Base-by-base conservation (phyloP, 2,113 vertebrate genomes). In the Bucco capensis region DNA sequence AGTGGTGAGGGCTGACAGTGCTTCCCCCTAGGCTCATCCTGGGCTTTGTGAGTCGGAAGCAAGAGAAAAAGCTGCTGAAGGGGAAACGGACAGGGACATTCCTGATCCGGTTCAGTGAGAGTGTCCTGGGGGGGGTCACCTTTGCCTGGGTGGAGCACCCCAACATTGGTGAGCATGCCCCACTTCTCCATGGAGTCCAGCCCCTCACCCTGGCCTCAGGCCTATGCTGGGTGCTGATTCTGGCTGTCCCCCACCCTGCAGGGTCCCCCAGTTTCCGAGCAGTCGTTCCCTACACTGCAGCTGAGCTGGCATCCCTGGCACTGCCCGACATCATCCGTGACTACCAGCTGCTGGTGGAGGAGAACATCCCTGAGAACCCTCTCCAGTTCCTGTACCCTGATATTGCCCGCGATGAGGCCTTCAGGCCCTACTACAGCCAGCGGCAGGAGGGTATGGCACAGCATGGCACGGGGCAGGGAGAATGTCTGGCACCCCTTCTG, bases 101-200 rank as follows among this genome's bases (percentile, higher is more conserved):
- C 86, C 97, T 99, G 47, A 95, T 99, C 71, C 98, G 99, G 30
- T 99, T 99, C 96, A 99, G 99, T 27, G 98, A 99, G 95, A 98
- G 98, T 22, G 50, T 38, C 92, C 87, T 73, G 90, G 98, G 69
- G 97, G 99, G 47, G 96, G 98, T 99, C 89, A 99, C 99, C 47
- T 99, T 98, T 95, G 99, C 98, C 25, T 99, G 99, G 99, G 98
- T 99, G 94, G 98, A 99, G 28, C 98, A 96, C 69, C 94, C 90
- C 8, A 50, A 80, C 2, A 97, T 71, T 4, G 98, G 99, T 99
- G 73, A 67, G 89, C 0, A 4, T 5, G 1, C 2, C 14, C 10
- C n/a, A 10, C 4, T 27, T 12, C 15, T 17, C 33, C 57, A 22
- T 21, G 1, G 8, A 5, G 7, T 19, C 5, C 23, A 49, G 74